phyloP scores from a whole-genome alignment of 2,797 vertebrate species.

The Ceyx erithaca region DNA sequence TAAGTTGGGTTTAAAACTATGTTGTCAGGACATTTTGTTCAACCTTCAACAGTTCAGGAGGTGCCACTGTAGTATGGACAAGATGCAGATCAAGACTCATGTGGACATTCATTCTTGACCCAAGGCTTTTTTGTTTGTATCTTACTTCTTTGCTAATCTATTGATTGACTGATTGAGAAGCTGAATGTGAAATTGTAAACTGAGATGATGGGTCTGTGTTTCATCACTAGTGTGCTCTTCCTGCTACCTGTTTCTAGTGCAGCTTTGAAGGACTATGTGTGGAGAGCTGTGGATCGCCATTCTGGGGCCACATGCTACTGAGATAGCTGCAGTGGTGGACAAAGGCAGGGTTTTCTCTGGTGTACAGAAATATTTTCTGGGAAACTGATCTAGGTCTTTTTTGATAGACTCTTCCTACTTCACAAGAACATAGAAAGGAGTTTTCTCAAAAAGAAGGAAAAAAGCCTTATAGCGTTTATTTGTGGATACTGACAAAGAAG shows the following conservation, averaged over 20 bases:
- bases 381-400: not conserved
- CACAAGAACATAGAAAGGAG: not conserved
- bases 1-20: not conserved
- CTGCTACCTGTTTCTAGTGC: not conserved
- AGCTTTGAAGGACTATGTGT: not conserved
- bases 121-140: not conserved
- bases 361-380: not conserved
- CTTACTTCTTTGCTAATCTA: not conserved
- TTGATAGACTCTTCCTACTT: not conserved
- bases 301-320: fast-evolving
- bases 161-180: not conserved
- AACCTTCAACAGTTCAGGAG: not conserved
- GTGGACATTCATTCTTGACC: not conserved
- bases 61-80: not conserved
- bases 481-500: not conserved
- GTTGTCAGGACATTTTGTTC: conserved; percentile 9
- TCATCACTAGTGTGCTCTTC: not conserved
- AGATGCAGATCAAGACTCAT: not conserved
- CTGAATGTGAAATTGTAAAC: not conserved
- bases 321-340: not conserved
- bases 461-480: not conserved
- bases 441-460: not conserved
- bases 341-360: not conserved
- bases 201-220: not conserved
- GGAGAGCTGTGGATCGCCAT: not conserved